Base-by-base conservation (phyloP, 2,113 vertebrate genomes). In the Oryzias melastigma region DNA sequence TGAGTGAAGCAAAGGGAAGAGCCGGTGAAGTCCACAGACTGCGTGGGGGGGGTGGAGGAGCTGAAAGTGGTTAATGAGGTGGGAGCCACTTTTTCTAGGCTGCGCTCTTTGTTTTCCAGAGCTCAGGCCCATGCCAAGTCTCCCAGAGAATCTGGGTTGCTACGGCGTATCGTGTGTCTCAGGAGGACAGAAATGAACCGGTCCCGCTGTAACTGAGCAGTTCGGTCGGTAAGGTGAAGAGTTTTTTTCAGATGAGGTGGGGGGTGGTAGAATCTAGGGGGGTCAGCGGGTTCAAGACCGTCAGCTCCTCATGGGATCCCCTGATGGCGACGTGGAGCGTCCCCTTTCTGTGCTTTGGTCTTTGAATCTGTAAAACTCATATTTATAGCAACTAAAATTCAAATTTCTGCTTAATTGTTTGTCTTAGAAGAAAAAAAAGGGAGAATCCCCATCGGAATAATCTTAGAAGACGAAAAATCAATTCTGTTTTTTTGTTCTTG, bases 61-160 rank as follows among this genome's bases (percentile, higher is more conserved):
- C 75, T 84, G 78, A 84, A 85, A 86, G 80, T 77, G 68, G 81
- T 80, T 85, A 86, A 88, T 81, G 86, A 89, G 86, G 76, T 77
- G 65, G 84, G 85, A 85, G 88, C 80, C 73, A 59, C 57, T 81
- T 89, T 89, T 88, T 85, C 69, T 71, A 61, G 75, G 80, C 76
- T 81, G 14, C 76, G 52, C 50, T 71, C 80, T 89, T 91, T 89
- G 80, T 89, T 85, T 87, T 74, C 79, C 66, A 20, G 47, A 75
- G 58, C 67, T 78, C 61, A 81, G 68, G 72, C 77, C 82, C 72
- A 60, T 51, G 85, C 86, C 86, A 89, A 87, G 73, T 87, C 85
- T 89, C 73, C 40, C 50, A 41, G 67, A 82, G 81, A 87, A 86
- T 88, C 85, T 87, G 87, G 83, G 82, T 85, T 85, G 77, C 80